Evolutionary conservation across 2,888 invertebrate genomes (phyloP), one percentile per base, ranked within the genome.

Genomic region (Mythimna lalbum): DNA sequence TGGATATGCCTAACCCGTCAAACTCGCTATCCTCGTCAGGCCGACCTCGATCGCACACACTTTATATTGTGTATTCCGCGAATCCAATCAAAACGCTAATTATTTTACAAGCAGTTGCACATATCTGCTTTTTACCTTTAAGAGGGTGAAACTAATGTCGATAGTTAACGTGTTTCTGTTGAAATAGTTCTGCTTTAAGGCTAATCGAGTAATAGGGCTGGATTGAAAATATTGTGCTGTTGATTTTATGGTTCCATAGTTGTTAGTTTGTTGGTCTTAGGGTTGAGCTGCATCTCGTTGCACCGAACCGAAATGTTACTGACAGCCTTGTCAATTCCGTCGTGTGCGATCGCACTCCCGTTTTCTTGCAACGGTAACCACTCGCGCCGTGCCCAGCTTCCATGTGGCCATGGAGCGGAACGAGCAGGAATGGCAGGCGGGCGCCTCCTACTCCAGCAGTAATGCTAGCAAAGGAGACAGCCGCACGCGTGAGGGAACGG

Each of bases 1-100:
- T 89, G 82, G 85, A 82, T 83, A 82, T 81, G 81, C 84, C 86
- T 74, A 87, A 89, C 90, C 85, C 78, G 92, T 90, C 87, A 86
- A 88, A 90, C 92, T 78, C 63, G 90, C 86, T 85, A 88, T 89
- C 88, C 88, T 87, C 86, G 82, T 84, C 82, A 65, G 57, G 27
- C 64, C 86, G 85, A 80, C 89, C 86, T 87, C 86, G 78, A 86
- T 87, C 70, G 77, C 73, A 82, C 73, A 86, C 76, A 69, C 60
- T 75, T 73, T 64, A 77, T 80, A 86, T 81, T 80, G 81, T 75
- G 73, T 80, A 83, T 84, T 83, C 83, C 80, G 77, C 80, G 85
- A 79, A 85, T 71, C 69, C 79, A 84, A 87, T 87, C 83, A 84
- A 82, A 81, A 76, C 70, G 72, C 73, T 83, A 84, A 86, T 82